Percentiles rank a stretch among this genome's conserved stretches.
Evolutionary conservation across 1,140 invertebrate genomes (phyloP).

Genomic region (Trypoxylus dichotomus): DNA sequence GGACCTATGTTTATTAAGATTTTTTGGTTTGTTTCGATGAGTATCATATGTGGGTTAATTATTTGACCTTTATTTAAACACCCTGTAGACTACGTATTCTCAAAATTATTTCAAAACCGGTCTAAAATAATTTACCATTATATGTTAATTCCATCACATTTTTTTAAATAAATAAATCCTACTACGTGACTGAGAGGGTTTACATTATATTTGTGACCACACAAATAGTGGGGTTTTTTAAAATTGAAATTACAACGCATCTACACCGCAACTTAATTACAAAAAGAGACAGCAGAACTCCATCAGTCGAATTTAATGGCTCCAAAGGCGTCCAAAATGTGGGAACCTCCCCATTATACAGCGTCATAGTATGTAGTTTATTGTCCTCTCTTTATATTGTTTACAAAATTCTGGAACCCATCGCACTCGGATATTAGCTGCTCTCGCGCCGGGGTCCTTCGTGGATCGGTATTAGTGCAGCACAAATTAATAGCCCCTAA

Average conservation of each 20-base stretch:
- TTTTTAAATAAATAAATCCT: too few species aligned
- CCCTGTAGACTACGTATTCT: too few species aligned
- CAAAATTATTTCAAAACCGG: too few species aligned
- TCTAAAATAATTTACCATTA: too few species aligned
- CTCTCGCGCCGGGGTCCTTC: neutral
- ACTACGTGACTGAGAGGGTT: too few species aligned
- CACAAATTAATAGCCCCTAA: slow-evolving; percentile 25
- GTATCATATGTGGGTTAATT: too few species aligned
- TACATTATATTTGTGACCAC: too few species aligned
- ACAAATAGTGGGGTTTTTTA: too few species aligned
- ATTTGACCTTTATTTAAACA: too few species aligned
- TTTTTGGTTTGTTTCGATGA: too few species aligned
- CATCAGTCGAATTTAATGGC: neutral
- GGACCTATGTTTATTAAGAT: too few species aligned
- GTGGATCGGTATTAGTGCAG: neutral
- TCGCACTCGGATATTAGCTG: neutral
- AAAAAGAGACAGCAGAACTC: neutral
- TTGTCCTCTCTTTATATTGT: slow-evolving; percentile 6
- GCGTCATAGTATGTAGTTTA: neutral
- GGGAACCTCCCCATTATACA: neutral
- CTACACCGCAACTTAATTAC: neutral
- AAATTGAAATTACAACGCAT: neutral
- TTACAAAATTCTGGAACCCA: neutral
- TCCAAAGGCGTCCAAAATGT: neutral
- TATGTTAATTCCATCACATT: too few species aligned